These are phyloP conservation scores for Harpalus rufipes DNA, from an alignment of 2,888 invertebrate species.

Conservation along the genomic window DNA sequence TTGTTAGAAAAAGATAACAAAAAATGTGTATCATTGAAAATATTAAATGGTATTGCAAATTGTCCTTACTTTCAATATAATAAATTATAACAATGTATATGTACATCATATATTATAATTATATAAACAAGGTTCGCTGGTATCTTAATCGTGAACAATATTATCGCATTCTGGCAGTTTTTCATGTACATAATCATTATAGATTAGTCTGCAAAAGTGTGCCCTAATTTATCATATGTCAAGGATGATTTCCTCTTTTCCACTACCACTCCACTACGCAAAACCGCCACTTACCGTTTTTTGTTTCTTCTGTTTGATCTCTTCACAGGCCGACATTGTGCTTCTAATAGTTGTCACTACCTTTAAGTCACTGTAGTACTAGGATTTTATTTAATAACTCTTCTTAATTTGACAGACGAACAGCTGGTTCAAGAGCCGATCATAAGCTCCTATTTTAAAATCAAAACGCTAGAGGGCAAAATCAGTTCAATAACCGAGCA, in stretches of 20 bases:
- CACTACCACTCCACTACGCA: neutral
- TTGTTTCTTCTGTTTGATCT: conserved; percentile 60
- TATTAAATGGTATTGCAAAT: neutral
- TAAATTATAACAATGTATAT: neutral
- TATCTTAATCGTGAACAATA: neutral
- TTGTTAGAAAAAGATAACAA: neutral
- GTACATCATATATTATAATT: too few relatives aligned
- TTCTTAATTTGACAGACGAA: neutral
- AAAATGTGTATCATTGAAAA: neutral
- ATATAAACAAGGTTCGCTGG: neutral
- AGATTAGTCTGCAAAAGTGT: neutral
- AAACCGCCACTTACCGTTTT: conserved; percentile 47
- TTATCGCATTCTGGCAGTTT: neutral
- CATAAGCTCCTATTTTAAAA: neutral
- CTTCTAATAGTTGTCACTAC: neutral
- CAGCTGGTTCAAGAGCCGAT: neutral
- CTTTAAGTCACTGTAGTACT: conserved; percentile 19
- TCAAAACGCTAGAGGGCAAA: conserved; percentile 26
- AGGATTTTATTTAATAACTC: neutral
- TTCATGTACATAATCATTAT: neutral
- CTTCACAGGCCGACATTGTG: conserved; percentile 60
- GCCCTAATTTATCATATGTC: conserved; percentile 18
- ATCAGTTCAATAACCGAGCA: conserved; percentile 25
- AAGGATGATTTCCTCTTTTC: conserved; percentile 13
- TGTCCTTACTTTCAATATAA: neutral